These are phyloP conservation scores for Pterostichus niger DNA, from an alignment of 2,888 invertebrate species.

Conservation along the genomic window DNA sequence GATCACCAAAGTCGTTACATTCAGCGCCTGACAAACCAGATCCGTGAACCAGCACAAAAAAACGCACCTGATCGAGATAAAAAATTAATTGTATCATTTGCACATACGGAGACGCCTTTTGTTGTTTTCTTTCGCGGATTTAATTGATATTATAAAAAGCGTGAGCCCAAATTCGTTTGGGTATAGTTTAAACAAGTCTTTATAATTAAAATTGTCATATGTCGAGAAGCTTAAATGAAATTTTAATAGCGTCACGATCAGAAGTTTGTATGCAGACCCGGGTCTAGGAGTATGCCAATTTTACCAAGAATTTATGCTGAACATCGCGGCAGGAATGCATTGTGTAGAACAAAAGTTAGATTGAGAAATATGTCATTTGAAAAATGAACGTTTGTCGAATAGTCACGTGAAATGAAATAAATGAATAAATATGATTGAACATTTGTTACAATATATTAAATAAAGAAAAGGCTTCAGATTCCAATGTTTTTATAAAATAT, in stretches of 20 bases:
- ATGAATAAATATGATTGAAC: too few species aligned
- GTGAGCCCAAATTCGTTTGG: background rate
- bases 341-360: too few species aligned
- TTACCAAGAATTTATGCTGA: too few species aligned
- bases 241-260: conserved; percentile 7
- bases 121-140: conserved; percentile 18
- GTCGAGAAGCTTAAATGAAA: conserved; percentile 4
- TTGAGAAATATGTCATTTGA: too few species aligned
- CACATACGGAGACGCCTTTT: conserved; percentile 1
- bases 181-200: conserved; percentile 35
- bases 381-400: too few species aligned
- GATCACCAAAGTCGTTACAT: conserved; percentile 24
- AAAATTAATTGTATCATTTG: conserved; percentile 41
- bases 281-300: too few species aligned
- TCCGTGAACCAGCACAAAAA: background rate
- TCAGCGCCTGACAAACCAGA: conserved; percentile 16
- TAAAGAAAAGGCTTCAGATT: too few species aligned
- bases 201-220: conserved; percentile 60
- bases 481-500: too few species aligned
- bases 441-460: too few species aligned
- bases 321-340: too few species aligned
- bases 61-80: conserved; percentile 10
- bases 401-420: too few species aligned
- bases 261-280: background rate
- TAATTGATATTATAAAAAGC: conserved; percentile 26